Base-by-base conservation (phyloP, 2,113 vertebrate genomes). In the Lepus timidus region DNA sequence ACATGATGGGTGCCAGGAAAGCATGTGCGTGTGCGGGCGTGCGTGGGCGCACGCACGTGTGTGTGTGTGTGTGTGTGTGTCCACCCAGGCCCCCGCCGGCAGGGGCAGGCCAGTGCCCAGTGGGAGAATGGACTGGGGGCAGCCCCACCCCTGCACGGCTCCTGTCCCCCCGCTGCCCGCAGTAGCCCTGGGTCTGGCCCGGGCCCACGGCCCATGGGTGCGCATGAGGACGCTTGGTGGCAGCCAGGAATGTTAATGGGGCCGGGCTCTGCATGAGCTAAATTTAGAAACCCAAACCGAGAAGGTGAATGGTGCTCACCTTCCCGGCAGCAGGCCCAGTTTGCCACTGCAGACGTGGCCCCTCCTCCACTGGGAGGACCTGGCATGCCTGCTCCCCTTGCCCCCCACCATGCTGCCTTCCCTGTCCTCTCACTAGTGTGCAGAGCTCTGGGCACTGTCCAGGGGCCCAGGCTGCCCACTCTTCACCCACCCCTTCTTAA, bases 241-340 rank as follows among this genome's bases (percentile, higher is more conserved):
- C 96, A 88, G 95, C 96, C 86, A 58, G 71, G 97, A 98, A 97
- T 97, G 95, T 93, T 96, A 97, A 98, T 96, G 91, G 96, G 74
- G 76, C 93, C 31, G 0, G 84, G 96, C 95, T 93, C 79, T 49
- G 94, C 95, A 49, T 23, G 90, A 95, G 79, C 97, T 98, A 98
- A 96, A 97, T 97, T 98, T 98, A 97, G 98, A 97, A 97, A 95
- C 88, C 96, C 96, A 96, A 96, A 96, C 85, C 6, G 9, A 96
- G 96, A 97, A 97, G 97, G 97, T 97, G 97, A 97, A 96, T 61
- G 88, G 95, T 58, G 88, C 95, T 98, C 97, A 95, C 97, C 97
- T 98, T 97, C 93, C 90, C 67, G 5, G 91, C 61, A 67, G 65
- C 95, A 23, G 94, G 86, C 88, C 82, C 75, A 4, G 81, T 22